Evolutionary conservation across 2,797 vertebrate genomes (phyloP).

Genomic region (Trichosurus vulpecula): DNA sequence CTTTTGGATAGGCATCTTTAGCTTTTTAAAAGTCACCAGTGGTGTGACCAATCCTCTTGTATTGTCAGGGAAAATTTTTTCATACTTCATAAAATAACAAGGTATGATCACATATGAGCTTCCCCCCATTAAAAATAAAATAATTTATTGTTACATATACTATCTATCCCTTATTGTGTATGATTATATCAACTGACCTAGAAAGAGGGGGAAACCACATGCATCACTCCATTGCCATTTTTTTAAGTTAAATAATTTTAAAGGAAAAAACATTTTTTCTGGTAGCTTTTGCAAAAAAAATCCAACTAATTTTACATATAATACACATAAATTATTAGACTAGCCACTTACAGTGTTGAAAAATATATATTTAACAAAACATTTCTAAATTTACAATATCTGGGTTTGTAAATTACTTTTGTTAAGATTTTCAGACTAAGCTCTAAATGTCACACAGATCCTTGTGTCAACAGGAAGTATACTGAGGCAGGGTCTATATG

Average conservation of each 20-base stretch:
- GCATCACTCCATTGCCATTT: too few species aligned
- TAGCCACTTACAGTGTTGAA: constrained; percentile 80
- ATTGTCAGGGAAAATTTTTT: too few species aligned
- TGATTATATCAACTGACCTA: too few species aligned
- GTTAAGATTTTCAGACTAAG: constrained; percentile 74
- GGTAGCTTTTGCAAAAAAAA: constrained; percentile 80
- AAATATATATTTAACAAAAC: constrained; percentile 83
- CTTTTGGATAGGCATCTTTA: too few species aligned
- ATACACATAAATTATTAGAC: constrained; percentile 87
- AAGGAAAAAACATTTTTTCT: constrained; percentile 73
- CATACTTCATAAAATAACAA: too few species aligned
- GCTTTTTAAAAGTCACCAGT: too few species aligned
- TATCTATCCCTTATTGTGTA: too few species aligned
- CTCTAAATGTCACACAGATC: constrained; percentile 74
- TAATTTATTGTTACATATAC: too few species aligned
- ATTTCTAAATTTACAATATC: constrained; percentile 79
- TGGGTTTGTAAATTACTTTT: constrained; percentile 73
- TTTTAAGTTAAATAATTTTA: constrained; percentile 87
- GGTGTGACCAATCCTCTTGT: too few species aligned
- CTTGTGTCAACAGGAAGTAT: constrained; percentile 73
- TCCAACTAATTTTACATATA: constrained; percentile 84
- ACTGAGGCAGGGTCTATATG: constrained; percentile 47
- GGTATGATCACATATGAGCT: too few species aligned
- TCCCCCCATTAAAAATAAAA: too few species aligned
- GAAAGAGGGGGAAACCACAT: too few species aligned